Conservation (phyloP, 2,888 invertebrate species). For the Gymnoscelis rufifasciata region DNA sequence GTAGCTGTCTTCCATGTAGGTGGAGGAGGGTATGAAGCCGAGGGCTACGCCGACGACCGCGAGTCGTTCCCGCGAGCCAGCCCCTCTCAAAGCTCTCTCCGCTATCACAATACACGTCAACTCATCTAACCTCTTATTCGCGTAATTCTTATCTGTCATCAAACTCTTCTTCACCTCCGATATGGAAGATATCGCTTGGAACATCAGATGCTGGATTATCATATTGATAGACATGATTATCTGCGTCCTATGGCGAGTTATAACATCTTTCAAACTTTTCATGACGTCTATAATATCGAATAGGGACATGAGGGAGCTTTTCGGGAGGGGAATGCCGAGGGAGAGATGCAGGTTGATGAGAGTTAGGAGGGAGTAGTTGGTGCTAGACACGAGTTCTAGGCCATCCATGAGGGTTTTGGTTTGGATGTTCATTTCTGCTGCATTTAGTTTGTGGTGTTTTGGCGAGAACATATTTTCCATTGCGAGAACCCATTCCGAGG, state of each 20-base stretch:
- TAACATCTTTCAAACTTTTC: slow-evolving; percentile 86
- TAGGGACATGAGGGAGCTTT: slow-evolving; percentile 84
- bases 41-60: slow-evolving; percentile 83
- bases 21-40: slow-evolving; percentile 81
- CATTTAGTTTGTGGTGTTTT: slow-evolving; percentile 56
- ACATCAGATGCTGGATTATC: slow-evolving; percentile 88
- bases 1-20: slow-evolving; percentile 81
- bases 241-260: slow-evolving; percentile 82
- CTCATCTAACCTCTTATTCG: slow-evolving; percentile 83
- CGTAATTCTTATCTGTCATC: slow-evolving; percentile 81
- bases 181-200: slow-evolving; percentile 84
- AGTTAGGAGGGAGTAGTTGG: slow-evolving; percentile 73
- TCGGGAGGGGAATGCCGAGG: slow-evolving; percentile 87
- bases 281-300: slow-evolving; percentile 90
- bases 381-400: slow-evolving; percentile 82
- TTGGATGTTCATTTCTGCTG: slow-evolving; percentile 66
- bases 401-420: slow-evolving; percentile 75
- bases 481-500: slow-evolving; percentile 60
- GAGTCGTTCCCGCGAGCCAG: slow-evolving; percentile 81
- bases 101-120: slow-evolving; percentile 87
- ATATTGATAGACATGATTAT: slow-evolving; percentile 86
- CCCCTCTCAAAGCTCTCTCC: slow-evolving; percentile 82
- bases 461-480: slow-evolving; percentile 61
- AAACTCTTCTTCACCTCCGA: slow-evolving; percentile 83
- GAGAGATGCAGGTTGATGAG: slow-evolving; percentile 84